These are phyloP conservation scores for Lepisosteus oculatus DNA, from an alignment of 2,113 vertebrate species.

Conservation along the genomic window DNA sequence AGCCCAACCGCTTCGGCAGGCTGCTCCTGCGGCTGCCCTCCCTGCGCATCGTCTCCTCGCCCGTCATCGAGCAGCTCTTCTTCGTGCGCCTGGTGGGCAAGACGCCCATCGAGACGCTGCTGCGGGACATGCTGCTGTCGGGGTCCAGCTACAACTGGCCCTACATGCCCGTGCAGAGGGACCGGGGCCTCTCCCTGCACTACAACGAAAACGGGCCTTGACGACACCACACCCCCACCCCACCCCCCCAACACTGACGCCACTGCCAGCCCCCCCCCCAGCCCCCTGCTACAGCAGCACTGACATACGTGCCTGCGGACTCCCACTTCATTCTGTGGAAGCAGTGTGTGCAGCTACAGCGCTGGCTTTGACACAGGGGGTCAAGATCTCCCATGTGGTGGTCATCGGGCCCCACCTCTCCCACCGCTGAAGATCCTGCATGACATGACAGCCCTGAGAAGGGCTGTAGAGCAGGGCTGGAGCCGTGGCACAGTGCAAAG, in stretches of 20 bases:
- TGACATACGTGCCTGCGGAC: too few species aligned
- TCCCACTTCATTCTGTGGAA: too few species aligned
- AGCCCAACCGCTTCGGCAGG: constrained; percentile 78
- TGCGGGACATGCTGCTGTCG: constrained; percentile 82
- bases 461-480: too few species aligned
- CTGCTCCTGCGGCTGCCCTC: constrained; percentile 81
- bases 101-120: constrained; percentile 83
- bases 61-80: constrained; percentile 83
- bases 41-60: constrained; percentile 77
- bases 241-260: constrained; percentile 11
- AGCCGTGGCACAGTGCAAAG: too few species aligned
- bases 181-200: constrained; percentile 67
- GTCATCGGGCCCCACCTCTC: too few species aligned
- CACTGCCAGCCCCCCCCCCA: too few species aligned
- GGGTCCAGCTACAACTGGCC: constrained; percentile 83
- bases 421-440: too few species aligned
- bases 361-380: too few species aligned
- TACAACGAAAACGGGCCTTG: constrained; percentile 74
- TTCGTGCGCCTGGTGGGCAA: constrained; percentile 83
- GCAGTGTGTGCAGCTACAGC: too few species aligned
- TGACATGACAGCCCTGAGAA: too few species aligned
- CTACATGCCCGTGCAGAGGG: constrained; percentile 77
- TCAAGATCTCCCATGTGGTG: too few species aligned
- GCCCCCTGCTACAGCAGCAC: too few species aligned
- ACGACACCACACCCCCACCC: constrained; percentile 18